phyloP scores from a whole-genome alignment of 2,888 invertebrate genomes.

The Andrena camellia region DNA sequence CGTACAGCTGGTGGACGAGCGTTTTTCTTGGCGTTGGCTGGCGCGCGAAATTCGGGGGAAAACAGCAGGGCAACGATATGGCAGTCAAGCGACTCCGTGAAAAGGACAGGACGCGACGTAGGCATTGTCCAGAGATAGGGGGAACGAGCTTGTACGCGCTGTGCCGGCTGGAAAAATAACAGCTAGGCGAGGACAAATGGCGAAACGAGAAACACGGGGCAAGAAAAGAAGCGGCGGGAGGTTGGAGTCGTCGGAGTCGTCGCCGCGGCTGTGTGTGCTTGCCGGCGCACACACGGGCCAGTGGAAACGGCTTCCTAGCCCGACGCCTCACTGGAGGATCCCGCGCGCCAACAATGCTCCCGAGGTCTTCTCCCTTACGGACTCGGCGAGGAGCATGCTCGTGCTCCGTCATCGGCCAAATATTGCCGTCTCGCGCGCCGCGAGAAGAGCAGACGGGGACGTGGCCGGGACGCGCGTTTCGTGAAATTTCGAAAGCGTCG shows the following conservation, averaged over 20 bases:
- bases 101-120: constrained; percentile 23
- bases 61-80: constrained; percentile 45
- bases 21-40: constrained; percentile 7
- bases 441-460: neutral
- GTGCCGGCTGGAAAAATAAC: constrained; percentile 62
- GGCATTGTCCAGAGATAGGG: constrained; percentile 34
- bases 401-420: constrained; percentile 12
- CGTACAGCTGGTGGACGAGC: constrained; percentile 9
- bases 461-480: constrained; percentile 43
- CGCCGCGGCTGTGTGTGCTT: neutral
- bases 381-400: constrained; percentile 10
- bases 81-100: constrained; percentile 29
- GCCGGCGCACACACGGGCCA: neutral
- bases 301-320: constrained; percentile 51
- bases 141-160: constrained; percentile 17
- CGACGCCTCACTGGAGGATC: constrained; percentile 55
- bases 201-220: constrained; percentile 54
- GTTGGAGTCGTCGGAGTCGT: neutral
- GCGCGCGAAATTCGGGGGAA: constrained; percentile 35
- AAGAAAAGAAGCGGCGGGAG: constrained; percentile 27
- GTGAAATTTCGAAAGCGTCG: constrained; percentile 68
- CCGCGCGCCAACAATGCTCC: constrained; percentile 59
- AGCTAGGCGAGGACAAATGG: constrained; percentile 63
- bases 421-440: neutral
- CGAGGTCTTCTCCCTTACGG: constrained; percentile 52